Base-by-base conservation (phyloP, 1,140 invertebrate genomes). In the Chironomus tepperi region DNA sequence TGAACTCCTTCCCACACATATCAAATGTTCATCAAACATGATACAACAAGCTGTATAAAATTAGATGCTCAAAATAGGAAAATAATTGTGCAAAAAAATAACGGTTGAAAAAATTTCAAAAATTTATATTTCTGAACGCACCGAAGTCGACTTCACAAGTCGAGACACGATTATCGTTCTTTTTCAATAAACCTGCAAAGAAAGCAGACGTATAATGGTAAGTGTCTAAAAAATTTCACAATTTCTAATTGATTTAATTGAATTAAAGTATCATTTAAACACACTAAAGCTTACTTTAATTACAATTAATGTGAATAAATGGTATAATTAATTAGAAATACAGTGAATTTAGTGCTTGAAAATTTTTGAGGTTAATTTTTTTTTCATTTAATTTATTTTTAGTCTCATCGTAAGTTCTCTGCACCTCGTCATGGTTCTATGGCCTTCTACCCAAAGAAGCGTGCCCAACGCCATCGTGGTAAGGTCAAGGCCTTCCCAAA, bases 401-500 rank as follows among this genome's bases (percentile, higher is more conserved):
- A 99, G 98, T 99, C 97, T 86, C 98, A 99, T 87, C 90, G 98
- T 81, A 99, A 99, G 84, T 99, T 99, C 85, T 98, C 96, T 81
- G 98, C 97, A 10, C 98, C 98, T 77, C 92, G 98, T 77, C 98
- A 99, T 90, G 98, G 98, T 77, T 98, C 96, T 74, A 98, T 99
- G 94, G 98, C 96, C 78, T 99, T 99, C 89, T 93, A 98, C 83
- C 98, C 98, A 79, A 99, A 99, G 85, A 99, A 99, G 85, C 89
- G 98, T 78, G 92, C 94, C 75, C 89, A 88, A 76, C 91, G 96
- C 82, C 95, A 98, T 89, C 93, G 97, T 87, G 98, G 98, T 80
- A 98, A 98, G 84, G 94, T 97, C 74, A 99, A 99, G 94, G 93
- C 98, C 76, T 99, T 99, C 87, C 98, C 98, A n/a, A 98, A 97